Evolutionary conservation across 2,888 invertebrate species (phyloP), one percentile per base, ranked within the genome.

Genomic region (Liopterus haemorrhoidalis): DNA sequence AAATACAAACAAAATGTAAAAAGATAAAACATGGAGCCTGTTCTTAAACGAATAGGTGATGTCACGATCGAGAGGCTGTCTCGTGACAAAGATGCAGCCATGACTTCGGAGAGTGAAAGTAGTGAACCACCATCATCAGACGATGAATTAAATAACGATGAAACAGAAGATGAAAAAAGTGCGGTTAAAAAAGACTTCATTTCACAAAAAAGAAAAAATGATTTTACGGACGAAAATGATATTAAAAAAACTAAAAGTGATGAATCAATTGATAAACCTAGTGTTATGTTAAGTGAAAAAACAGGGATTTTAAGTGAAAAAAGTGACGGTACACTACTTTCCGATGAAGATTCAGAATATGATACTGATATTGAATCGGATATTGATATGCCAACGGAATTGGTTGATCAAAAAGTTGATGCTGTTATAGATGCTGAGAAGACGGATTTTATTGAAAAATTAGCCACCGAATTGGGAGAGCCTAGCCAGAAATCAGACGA

Each of bases 11-110:
- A n/a, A n/a, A n/a, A n/a, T n/a, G n/a, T n/a, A n/a, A n/a, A n/a
- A n/a, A n/a, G n/a, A n/a, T n/a, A n/a, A 9, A 38, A n/a, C 11
- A 71, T 75, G 70, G 74, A 75, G 61, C 73, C 72, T 50, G 71
- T 73, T 58, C 62, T 77, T 48, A 73, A 73, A 54, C 67, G 73
- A 56, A 72, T 76, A 50, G 76, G 76, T 56, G 76, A 76, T 70
- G 76, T 76, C 57, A 77, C 75, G 30, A 75, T 78, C 56, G 75
- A 77, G 60, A 66, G 74, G 49, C 60, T 66, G 4, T 11, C 39
- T 11, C 9, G 36, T 19, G 42, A 42, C 3, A 6, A 9, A 4
- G 18, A 18, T 11, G 11, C 39, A 14, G 32, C 11, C 1, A 45
- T 45, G 45, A 45, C 38, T 12, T 39, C 24, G 8, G 14, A 25